phyloP scores from a whole-genome alignment of 2,113 vertebrate species.

The Leucopsar rothschildi region DNA sequence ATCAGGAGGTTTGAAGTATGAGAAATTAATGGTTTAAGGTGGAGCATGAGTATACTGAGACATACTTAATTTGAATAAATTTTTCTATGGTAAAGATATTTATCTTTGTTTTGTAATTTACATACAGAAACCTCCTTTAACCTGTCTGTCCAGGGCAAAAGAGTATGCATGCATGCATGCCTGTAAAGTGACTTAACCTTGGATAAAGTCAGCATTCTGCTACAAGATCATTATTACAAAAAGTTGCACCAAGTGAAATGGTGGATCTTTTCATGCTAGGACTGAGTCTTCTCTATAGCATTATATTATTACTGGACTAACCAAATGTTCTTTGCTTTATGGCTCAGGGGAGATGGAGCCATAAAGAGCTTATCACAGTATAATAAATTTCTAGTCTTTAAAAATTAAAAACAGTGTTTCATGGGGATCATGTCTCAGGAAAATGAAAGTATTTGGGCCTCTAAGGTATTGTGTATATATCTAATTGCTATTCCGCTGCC shows the following conservation, averaged over 20 bases:
- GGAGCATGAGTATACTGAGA: not conserved
- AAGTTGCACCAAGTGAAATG: not conserved
- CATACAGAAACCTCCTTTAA: not conserved
- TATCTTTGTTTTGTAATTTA: not conserved
- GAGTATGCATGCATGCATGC: not conserved
- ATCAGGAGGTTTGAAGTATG: not conserved
- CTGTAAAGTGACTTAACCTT: not conserved
- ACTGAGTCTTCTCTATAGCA: not conserved
- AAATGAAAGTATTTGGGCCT: constrained; percentile 23
- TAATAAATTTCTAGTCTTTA: constrained; percentile 27
- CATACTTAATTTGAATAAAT: not conserved
- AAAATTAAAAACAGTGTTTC: constrained; percentile 48
- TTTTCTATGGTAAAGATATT: not conserved
- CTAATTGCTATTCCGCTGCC: not conserved
- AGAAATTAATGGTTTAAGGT: not conserved
- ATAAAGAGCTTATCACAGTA: not conserved
- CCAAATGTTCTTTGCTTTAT: not conserved
- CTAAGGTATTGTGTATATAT: not conserved
- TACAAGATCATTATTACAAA: not conserved
- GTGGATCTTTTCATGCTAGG: not conserved
- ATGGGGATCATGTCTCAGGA: not conserved
- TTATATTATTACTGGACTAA: not conserved
- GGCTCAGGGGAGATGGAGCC: not conserved
- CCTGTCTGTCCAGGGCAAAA: not conserved
- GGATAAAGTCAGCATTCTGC: not conserved